Evolutionary conservation across 1,140 invertebrate species (phyloP), one percentile per base, ranked within the genome.

Genomic region (Zaprionus davidi): DNA sequence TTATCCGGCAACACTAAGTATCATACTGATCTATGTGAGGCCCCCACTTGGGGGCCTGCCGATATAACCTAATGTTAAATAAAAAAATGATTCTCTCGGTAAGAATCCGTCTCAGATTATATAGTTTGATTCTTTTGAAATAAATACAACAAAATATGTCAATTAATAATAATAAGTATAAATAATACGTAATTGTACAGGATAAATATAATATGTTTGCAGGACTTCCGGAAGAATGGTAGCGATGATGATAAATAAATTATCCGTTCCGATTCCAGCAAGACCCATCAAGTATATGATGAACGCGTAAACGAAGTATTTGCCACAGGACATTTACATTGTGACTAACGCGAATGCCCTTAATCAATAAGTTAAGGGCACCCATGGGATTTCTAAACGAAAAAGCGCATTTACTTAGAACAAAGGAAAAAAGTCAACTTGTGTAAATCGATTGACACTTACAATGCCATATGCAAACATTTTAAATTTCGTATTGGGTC

Each of bases 301-400:
- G 1, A 11, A 31, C 15, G 22, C 38, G 57, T 38, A 70, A 5
- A n/a, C 28, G 2, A 15, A 22, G 13, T 67, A 5, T 31, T 57
- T 65, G 7, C 28, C 20, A 12, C 11, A 20, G 13, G 9, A 71
- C 62, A 71, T 71, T 49, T 24, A 17, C 2, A 44, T 11, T 17
- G 20, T 13, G n/a, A 56, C 38, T 57, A 15, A 4, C 9, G 3
- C 36, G 0, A 34, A 36, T n/a, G 31, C 3, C n/a, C 17, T 11
- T 20, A 56, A 26, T 55, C 36, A 55, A 28, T 44, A 28, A 66
- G 36, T 17, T 38, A 38, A 38, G 13, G 4, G 13, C 36, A 15
- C 36, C 36, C 36, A 13, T 38, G 36, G 36, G 36, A 4, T 38
- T 38, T 38, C 13, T 38, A 0, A 15, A 15, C 13, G 5, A 13